Evolutionary conservation across 2,113 vertebrate species (phyloP).

Genomic region (Otus sunia): DNA sequence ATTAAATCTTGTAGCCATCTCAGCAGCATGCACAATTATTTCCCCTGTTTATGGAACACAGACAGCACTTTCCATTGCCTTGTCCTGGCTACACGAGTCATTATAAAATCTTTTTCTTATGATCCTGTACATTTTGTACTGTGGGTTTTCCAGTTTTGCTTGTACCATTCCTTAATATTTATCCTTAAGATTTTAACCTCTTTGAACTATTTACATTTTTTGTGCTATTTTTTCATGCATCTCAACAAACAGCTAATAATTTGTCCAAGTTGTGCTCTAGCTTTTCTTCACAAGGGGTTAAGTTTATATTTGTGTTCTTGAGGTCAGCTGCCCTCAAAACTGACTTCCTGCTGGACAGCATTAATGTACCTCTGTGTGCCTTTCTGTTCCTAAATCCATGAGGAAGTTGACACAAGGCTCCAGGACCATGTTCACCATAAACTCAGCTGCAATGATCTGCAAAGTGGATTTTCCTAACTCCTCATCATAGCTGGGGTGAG

Average conservation of each 20-base stretch:
- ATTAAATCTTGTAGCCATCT: background rate
- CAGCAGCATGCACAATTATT: background rate
- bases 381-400: background rate
- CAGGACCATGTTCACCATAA: background rate
- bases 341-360: background rate
- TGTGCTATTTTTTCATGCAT: background rate
- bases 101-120: background rate
- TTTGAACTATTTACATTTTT: background rate
- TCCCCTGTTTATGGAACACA: background rate
- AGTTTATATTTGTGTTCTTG: background rate
- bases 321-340: background rate
- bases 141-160: background rate
- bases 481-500: background rate
- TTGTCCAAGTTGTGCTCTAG: background rate
- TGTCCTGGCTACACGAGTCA: background rate
- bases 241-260: background rate
- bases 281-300: background rate
- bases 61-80: slow-evolving; percentile 12
- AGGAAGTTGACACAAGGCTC: background rate
- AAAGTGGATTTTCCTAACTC: background rate
- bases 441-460: background rate
- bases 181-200: background rate
- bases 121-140: background rate
- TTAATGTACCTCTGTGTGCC: background rate
- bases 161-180: background rate